Evolutionary conservation across 2,113 vertebrate genomes (phyloP), one percentile per base, ranked within the genome.

Genomic region (Galemys pyrenaicus): DNA sequence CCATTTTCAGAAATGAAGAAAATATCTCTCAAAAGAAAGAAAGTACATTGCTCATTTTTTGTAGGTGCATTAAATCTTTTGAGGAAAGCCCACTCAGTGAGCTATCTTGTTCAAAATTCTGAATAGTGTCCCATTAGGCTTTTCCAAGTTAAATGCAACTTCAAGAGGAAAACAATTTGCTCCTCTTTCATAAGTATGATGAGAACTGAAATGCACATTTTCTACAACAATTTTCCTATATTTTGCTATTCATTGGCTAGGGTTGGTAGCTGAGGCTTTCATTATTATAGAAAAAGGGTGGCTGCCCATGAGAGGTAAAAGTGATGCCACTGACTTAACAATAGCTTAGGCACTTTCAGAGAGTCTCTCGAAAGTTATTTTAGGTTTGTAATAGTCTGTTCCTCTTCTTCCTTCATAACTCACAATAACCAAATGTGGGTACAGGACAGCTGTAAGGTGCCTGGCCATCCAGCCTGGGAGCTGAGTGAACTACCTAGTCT

Each of bases 31-130:
- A 58, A 74, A 95, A 96, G 70, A 80, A 86, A 54, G 10, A 44
- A n/a, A 88, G 60, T n/a, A 84, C 91, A 77, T 84, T 73, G 58
- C 49, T 92, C 80, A 91, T 46, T 87, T 94, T 94, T 74, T 49
- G 20, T 37, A 74, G 54, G 39, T 74, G 10, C 37, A 41, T 94
- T 68, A 81, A 94, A 41, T 60, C 35, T 96, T 86, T 89, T 65
- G 49, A 88, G 65, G 41, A 73, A 92, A 93, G 46, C 35, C 54
- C 30, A n/a, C 51, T 89, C 54, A 84, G 60, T 51, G 73, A 91
- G 80, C 65, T 84, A 24, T 32, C 60, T 91, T 37, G 75, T 90
- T 90, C 13, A 87, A 58, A 6, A 60, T 24, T 49, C 20, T 78
- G 78, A 94, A 51, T 91, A 83, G 30, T 39, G 44, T 19, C 20